Evolutionary conservation across 2,888 invertebrate species (phyloP), one percentile per base, ranked within the genome.

Genomic region (Nomada goodeniana): DNA sequence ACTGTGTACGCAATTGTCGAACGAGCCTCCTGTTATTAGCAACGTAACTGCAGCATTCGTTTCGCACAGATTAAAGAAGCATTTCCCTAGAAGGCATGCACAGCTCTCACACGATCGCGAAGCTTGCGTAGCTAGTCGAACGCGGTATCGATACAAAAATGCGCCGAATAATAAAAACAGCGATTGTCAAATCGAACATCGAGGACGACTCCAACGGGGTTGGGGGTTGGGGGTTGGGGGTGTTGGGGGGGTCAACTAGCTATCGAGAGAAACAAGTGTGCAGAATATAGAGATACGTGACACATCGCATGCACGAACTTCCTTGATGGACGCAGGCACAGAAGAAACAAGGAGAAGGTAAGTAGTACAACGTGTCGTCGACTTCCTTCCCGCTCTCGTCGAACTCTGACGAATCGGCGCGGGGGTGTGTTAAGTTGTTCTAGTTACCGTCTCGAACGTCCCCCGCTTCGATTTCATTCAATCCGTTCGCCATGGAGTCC

Each of bases 391-490:
- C 53, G 20, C 23, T 20, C 20, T 64, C 64, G 7, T 47, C 44
- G 9, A 15, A 47, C 5, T 20, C 26, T 7, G 47, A 70, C 50
- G 50, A 23, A 52, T 20, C 9, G 15, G 5, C 57, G 18, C 42
- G 13, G 47, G 29, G 3, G 18, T 23, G 23, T 23, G 63, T 11
- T 59, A 53, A 10, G 50, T 50, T 26, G 55, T 42, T 73, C 50
- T 82, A 87, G 95, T 95, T 95, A 98, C 98, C 98, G 94, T 98
- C 98, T 94, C 98, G 95, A 85, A 98, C 95, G 94, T 98, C 98
- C 11, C 98, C 98, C 47, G 98, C 98, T 95, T 98, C 98, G 86
- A 99, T 98, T 95, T 98, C 98, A 57, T 96, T 97, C 71, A 97
- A 95, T 60, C 97, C 98, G 93, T 96, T 96, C 82, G 96, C 97